phyloP scores from a whole-genome alignment of 1,140 invertebrate genomes.

The Tetramorium simillimum region DNA sequence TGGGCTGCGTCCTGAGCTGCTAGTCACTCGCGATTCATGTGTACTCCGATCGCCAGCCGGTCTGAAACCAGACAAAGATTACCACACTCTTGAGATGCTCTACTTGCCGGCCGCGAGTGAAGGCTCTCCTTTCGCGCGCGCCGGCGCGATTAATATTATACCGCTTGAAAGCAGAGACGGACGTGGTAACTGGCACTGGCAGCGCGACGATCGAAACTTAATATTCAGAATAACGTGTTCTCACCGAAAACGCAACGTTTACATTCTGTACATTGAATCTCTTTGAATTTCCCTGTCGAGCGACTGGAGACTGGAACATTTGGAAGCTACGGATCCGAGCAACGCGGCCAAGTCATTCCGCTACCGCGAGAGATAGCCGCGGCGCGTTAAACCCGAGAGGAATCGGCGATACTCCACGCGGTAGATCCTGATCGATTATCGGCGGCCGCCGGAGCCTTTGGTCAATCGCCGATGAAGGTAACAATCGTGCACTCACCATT shows the following conservation, averaged over 20 bases:
- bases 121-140: slow-evolving; percentile 9
- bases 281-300: too few relatives aligned
- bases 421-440: slow-evolving; percentile 51
- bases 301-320: not conserved
- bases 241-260: not conserved
- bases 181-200: not conserved
- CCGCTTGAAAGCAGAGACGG: not conserved
- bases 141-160: not conserved
- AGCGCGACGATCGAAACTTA: not conserved
- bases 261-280: not conserved
- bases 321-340: not conserved
- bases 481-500: slow-evolving; percentile 84
- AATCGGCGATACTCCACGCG: not conserved
- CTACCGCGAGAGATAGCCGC: not conserved
- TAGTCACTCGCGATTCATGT: slow-evolving; percentile 84
- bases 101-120: slow-evolving; percentile 18
- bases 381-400: not conserved
- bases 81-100: slow-evolving; percentile 49
- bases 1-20: slow-evolving; percentile 81
- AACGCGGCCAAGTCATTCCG: not conserved
- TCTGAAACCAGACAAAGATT: slow-evolving; percentile 80
- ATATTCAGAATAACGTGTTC: not conserved
- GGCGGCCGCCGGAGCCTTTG: slow-evolving; percentile 15
- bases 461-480: slow-evolving; percentile 57
- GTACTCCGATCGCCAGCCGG: slow-evolving; percentile 86